A percentile compares a stretch with the other conserved stretches of the same genome.
Evolutionary conservation across 2,113 vertebrate genomes (phyloP).

Genomic region (Equus quagga): DNA sequence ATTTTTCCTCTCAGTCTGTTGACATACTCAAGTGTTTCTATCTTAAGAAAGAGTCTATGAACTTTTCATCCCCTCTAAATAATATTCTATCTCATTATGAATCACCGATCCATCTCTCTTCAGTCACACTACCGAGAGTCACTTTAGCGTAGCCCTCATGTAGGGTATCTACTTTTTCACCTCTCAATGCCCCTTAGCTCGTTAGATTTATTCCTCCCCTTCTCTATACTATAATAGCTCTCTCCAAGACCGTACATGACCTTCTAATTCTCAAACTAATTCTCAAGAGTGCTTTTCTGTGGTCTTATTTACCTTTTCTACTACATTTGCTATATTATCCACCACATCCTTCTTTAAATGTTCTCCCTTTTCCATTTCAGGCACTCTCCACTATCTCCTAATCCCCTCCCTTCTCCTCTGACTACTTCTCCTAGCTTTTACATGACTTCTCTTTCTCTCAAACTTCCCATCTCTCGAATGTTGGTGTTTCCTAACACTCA

Average conservation of each 20-base stretch:
- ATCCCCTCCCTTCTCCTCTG: neutral
- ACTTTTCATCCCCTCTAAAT: neutral
- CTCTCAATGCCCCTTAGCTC: neutral
- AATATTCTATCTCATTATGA: too few relatives aligned
- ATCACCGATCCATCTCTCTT: neutral
- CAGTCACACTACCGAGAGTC: too few relatives aligned
- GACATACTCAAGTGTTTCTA: neutral
- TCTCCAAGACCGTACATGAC: neutral
- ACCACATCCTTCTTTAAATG: neutral
- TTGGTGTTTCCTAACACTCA: neutral
- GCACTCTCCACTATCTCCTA: neutral
- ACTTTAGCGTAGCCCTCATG: neutral
- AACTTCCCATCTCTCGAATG: neutral
- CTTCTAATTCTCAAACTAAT: neutral
- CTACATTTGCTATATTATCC: neutral
- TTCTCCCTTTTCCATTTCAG: neutral
- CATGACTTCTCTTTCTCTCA: neutral
- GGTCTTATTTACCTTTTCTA: neutral
- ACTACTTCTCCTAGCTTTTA: too few relatives aligned
- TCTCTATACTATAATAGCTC: neutral
- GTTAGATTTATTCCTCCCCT: neutral
- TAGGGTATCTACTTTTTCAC: neutral
- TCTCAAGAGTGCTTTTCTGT: neutral
- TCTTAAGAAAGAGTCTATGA: neutral
- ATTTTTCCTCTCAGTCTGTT: neutral